Conservation (phyloP, 2,113 vertebrate genomes). For the Phocoena sinus region DNA sequence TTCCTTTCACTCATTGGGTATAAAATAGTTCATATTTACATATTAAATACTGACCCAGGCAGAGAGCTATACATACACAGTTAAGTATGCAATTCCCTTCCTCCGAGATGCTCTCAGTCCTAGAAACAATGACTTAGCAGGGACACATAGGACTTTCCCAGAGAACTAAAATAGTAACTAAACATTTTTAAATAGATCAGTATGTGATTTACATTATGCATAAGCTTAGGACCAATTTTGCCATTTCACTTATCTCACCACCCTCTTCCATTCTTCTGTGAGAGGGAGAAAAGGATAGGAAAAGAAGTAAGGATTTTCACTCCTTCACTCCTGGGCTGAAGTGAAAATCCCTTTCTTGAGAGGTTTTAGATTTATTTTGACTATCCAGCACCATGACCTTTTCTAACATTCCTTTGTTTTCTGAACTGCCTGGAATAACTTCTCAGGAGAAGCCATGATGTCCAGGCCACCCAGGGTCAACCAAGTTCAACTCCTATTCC, state of each 20-base stretch:
- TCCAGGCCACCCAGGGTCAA: slow-evolving; percentile 35
- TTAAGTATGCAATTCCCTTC: neutral
- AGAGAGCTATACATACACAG: neutral
- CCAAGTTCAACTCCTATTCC: slow-evolving; percentile 59
- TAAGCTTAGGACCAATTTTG: neutral
- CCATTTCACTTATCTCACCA: neutral
- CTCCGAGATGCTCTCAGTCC: neutral
- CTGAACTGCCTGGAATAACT: neutral
- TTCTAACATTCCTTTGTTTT: neutral
- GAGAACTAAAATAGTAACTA: neutral
- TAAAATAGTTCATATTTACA: slow-evolving; percentile 11
- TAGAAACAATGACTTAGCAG: neutral
- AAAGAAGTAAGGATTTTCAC: neutral
- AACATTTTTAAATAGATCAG: neutral
- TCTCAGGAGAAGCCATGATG: slow-evolving; percentile 19
- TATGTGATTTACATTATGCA: neutral
- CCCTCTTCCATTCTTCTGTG: neutral
- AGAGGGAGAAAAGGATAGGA: neutral
- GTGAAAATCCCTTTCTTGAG: neutral
- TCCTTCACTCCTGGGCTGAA: neutral
- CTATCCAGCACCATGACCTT: neutral
- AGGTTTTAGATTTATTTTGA: neutral
- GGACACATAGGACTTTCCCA: neutral
- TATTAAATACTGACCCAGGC: neutral
- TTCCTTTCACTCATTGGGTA: neutral